A percentile compares a stretch with the other conserved stretches of the same genome.
These are phyloP conservation scores for Polydrusus tereticollis DNA, from an alignment of 2,888 invertebrate species.

Conservation along the genomic window DNA sequence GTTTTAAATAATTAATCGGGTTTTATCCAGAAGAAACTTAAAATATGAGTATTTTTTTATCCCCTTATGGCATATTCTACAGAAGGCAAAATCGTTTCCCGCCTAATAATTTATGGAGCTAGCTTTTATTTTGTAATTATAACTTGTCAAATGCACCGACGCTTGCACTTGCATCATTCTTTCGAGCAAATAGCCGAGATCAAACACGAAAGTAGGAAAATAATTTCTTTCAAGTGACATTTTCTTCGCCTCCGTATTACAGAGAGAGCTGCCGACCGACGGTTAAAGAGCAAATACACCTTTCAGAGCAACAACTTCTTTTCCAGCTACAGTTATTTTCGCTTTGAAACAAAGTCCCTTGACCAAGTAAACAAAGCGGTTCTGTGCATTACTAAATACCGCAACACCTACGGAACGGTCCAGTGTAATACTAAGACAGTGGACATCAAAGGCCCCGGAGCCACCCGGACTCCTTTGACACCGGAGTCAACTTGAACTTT, in stretches of 20 bases:
- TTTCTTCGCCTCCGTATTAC: slow-evolving; percentile 51
- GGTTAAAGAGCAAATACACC: slow-evolving; percentile 34
- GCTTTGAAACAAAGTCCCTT: slow-evolving; percentile 51
- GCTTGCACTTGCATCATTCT: slow-evolving; percentile 8
- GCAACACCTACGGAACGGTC: slow-evolving; percentile 66
- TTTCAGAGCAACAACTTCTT: slow-evolving; percentile 19
- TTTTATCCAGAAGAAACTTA: too few species aligned
- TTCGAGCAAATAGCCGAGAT: slow-evolving; percentile 5
- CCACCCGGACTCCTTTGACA: slow-evolving; percentile 66
- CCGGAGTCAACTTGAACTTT: slow-evolving; percentile 66
- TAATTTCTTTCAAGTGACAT: slow-evolving; percentile 58
- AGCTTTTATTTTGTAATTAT: slow-evolving; percentile 11
- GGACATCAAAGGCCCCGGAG: slow-evolving; percentile 57
- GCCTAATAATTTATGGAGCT: neutral
- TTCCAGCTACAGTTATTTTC: slow-evolving; percentile 41
- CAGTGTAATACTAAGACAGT: slow-evolving; percentile 66
- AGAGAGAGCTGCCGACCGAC: slow-evolving; percentile 14
- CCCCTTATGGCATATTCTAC: neutral
- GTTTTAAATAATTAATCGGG: too few species aligned
- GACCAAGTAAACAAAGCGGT: slow-evolving; percentile 48
- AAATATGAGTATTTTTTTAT: neutral
- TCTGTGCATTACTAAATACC: slow-evolving; percentile 66
- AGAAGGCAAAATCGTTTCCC: neutral
- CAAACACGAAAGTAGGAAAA: slow-evolving; percentile 42
- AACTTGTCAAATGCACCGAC: slow-evolving; percentile 19